Evolutionary conservation across 2,888 invertebrate genomes (phyloP), one percentile per base, ranked within the genome.

Genomic region (Pasiphila rectangulata): DNA sequence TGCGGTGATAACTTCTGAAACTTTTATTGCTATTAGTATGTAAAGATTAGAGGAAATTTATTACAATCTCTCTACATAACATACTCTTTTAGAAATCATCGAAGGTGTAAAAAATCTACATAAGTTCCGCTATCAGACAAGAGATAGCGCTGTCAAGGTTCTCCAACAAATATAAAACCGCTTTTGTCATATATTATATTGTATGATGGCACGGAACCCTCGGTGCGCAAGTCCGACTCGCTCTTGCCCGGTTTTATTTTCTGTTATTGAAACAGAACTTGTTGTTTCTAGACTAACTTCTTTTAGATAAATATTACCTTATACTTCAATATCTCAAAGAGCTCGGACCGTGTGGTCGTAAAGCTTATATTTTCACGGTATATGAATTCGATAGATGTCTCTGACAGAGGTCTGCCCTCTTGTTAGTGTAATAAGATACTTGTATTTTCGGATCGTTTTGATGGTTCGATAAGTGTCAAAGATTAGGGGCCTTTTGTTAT

Each of bases 361-460:
- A 52, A 47, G 47, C 48, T 49, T 55, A 32, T 51, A 45, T 41
- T 51, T 51, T 55, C 42, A 44, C 34, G 50, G 48, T 49, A 38
- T 45, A 27, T 35, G 44, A 38, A 23, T 37, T 54, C 62, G 57
- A 62, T 62, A 63, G 62, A 61, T 63, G 59, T 53, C 64, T 57
- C 47, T 64, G 62, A 63, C 64, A 63, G 62, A 54, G 52, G 46
- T 51, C 55, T 41, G 64, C 67, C 70, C 61, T 46, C 47, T 44
- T 54, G 62, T 66, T 68, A 66, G 64, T 66, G 69, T 63, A 62
- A 71, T 67, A 64, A 63, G 68, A 72, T 64, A 67, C 56, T 55
- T 56, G 66, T 63, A 68, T 62, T 61, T 57, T 56, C 54, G 54
- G 48, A 72, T 63, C 59, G 63, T 64, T 61, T 50, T 63, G 60